These are phyloP conservation scores for Danio kyathit DNA, from an alignment of 2,797 vertebrate species.

Conservation along the genomic window DNA sequence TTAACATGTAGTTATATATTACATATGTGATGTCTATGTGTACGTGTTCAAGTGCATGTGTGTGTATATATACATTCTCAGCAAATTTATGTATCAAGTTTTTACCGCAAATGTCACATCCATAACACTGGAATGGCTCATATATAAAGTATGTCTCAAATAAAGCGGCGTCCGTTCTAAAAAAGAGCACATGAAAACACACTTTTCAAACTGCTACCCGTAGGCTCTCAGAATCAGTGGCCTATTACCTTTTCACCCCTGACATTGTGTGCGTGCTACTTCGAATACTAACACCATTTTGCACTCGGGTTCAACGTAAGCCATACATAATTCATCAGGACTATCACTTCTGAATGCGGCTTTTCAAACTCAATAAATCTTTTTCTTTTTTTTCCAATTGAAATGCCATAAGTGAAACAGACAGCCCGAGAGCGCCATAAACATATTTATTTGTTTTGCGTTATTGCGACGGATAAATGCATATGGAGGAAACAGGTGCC, in stretches of 20 bases:
- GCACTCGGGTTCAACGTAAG: conserved; percentile 45
- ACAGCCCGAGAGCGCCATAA: conserved; percentile 32
- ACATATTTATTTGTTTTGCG: conserved; percentile 49
- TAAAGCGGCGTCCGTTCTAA: background rate
- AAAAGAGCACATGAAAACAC: background rate
- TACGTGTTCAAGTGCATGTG: too few relatives aligned
- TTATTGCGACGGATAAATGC: conserved; percentile 27
- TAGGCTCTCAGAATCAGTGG: conserved; percentile 27
- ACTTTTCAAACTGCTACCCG: conserved; percentile 2
- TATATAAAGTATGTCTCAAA: too few relatives aligned
- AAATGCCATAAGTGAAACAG: conserved; percentile 45
- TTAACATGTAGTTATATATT: too few relatives aligned
- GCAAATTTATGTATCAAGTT: too few relatives aligned
- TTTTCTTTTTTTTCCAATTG: conserved; percentile 33
- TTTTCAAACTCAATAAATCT: conserved; percentile 49
- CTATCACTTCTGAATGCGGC: conserved; percentile 22
- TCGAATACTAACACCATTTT: conserved; percentile 55
- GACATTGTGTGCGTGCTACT: conserved; percentile 39
- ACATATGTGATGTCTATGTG: too few relatives aligned
- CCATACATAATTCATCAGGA: conserved; percentile 55
- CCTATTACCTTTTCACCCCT: conserved; percentile 45
- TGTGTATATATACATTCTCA: too few relatives aligned
- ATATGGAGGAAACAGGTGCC: conserved; percentile 39
- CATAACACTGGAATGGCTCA: background rate
- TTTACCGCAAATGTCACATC: too few relatives aligned